Conservation (phyloP, 2,888 invertebrate genomes). For the Drosophila buzzatii region DNA sequence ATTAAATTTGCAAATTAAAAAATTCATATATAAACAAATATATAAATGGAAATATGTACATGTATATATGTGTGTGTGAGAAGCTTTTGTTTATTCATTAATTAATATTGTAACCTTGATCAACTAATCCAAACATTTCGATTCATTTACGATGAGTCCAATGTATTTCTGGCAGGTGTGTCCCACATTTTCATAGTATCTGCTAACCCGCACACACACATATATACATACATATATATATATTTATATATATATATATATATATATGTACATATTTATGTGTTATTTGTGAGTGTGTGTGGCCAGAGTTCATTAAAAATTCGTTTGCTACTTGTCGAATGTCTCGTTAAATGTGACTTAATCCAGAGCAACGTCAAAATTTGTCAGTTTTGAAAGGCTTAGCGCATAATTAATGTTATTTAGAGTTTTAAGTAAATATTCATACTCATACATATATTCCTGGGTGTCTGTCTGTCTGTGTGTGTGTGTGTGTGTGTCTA, state of each 20-base stretch:
- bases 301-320: constrained; percentile 59
- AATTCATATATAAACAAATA: neutral
- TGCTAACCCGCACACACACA: neutral
- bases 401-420: constrained; percentile 65
- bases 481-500: constrained; percentile 11
- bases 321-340: constrained; percentile 39
- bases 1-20: neutral
- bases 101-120: neutral
- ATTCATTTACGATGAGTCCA: constrained; percentile 3
- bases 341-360: constrained; percentile 48
- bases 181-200: constrained; percentile 22
- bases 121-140: neutral
- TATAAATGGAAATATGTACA: neutral
- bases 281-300: too few relatives aligned
- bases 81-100: neutral
- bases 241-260: neutral
- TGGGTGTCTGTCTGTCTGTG: neutral
- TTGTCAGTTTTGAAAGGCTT: constrained; percentile 56
- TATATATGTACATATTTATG: neutral
- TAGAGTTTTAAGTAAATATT: constrained; percentile 46
- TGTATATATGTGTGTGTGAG: neutral
- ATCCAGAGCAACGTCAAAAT: constrained; percentile 61
- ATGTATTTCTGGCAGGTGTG: constrained; percentile 14
- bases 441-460: neutral
- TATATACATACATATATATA: neutral